These are phyloP conservation scores for Elanoides forficatus DNA, from an alignment of 2,113 vertebrate species.

Conservation along the genomic window DNA sequence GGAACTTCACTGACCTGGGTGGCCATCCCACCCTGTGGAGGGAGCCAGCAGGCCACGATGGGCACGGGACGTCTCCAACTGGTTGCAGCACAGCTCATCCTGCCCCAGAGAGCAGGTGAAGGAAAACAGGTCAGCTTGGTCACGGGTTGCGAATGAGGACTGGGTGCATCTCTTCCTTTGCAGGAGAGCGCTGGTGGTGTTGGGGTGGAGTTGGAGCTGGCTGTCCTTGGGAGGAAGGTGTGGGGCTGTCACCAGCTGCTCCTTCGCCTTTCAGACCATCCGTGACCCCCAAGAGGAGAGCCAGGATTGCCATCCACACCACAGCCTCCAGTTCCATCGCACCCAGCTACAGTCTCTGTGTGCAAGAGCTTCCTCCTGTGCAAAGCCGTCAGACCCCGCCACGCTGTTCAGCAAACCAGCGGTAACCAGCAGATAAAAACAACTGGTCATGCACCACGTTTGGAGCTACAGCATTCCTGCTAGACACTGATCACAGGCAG, in stretches of 20 bases:
- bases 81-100: neutral
- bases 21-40: neutral
- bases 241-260: neutral
- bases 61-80: neutral
- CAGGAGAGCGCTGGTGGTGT: too few relatives aligned
- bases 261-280: neutral
- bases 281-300: neutral
- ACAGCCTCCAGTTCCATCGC: neutral
- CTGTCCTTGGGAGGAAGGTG: neutral
- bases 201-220: too few relatives aligned
- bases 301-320: neutral
- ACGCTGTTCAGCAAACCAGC: neutral
- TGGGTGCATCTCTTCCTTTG: neutral
- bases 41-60: accelerated
- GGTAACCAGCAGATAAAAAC: accelerated
- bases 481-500: neutral
- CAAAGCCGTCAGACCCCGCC: neutral
- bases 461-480: neutral
- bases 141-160: too few relatives aligned
- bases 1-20: neutral
- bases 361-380: neutral
- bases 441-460: accelerated
- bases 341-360: accelerated
- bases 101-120: neutral
- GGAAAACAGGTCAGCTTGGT: neutral